Conservation (phyloP, 1,140 invertebrate genomes). For the Drosophila tani region DNA sequence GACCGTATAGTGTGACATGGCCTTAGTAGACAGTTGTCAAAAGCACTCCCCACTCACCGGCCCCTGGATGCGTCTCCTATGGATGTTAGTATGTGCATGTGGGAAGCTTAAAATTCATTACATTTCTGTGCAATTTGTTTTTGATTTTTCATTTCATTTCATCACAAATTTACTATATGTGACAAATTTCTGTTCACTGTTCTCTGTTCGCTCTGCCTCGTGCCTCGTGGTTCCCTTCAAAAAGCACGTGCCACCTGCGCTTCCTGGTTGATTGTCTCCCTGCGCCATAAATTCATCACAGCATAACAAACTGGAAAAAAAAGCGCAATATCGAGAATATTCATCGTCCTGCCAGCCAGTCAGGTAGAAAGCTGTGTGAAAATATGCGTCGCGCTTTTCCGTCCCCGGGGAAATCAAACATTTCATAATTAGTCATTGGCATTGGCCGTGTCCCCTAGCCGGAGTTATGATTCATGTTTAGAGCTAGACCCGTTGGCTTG, state of each 20-base stretch:
- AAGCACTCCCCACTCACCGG: conserved; percentile 44
- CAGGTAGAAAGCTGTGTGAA: conserved; percentile 59
- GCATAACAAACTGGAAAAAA: conserved; percentile 47
- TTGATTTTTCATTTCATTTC: conserved; percentile 83
- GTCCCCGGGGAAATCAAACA: conserved; percentile 83
- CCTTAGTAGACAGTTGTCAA: conserved; percentile 81
- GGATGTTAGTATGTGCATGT: conserved; percentile 47
- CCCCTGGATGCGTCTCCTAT: conserved; percentile 10
- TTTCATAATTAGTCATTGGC: conserved; percentile 85
- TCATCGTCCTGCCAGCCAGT: conserved; percentile 52
- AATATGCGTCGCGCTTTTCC: conserved; percentile 74
- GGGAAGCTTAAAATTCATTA: conserved; percentile 82
- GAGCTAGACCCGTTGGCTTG: conserved; percentile 44
- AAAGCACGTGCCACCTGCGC: conserved; percentile 55
- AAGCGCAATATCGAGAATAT: conserved; percentile 64
- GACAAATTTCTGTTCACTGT: conserved; percentile 32
- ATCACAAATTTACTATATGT: conserved; percentile 62
- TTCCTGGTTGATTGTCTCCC: conserved; percentile 66
- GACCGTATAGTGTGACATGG: conserved; percentile 78
- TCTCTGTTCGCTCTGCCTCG: background rate
- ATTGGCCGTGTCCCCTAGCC: conserved; percentile 58
- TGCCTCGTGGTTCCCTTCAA: conserved; percentile 7
- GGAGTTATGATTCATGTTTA: conserved; percentile 73
- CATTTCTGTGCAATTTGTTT: conserved; percentile 81
- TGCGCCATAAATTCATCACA: conserved; percentile 56